A percentile compares a stretch with the other conserved stretches of the same genome.
Evolutionary conservation across 2,113 vertebrate genomes (phyloP).

Genomic region (Hippopotamus amphibius): DNA sequence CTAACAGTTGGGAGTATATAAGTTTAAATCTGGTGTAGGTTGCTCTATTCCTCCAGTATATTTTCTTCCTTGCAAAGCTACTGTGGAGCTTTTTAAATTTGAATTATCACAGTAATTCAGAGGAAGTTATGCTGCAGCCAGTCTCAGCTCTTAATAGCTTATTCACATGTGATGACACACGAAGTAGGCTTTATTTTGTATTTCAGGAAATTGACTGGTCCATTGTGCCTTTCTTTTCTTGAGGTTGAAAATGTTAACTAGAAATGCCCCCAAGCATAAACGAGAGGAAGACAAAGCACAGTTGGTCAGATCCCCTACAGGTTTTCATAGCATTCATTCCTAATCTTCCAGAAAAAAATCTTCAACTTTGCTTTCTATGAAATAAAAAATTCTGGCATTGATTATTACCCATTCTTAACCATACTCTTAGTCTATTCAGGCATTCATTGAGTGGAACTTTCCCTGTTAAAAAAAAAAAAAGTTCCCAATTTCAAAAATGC

Average conservation of each 20-base stretch:
- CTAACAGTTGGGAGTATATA: neutral
- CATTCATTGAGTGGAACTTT: constrained; percentile 24
- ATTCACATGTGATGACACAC: constrained; percentile 60
- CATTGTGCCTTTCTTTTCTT: constrained; percentile 40
- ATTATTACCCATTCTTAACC: constrained; percentile 1
- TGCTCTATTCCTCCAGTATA: constrained; percentile 21
- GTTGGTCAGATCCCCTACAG: neutral
- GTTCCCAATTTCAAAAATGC: neutral
- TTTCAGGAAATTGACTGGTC: constrained; percentile 64
- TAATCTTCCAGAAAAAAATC: constrained; percentile 13
- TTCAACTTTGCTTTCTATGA: constrained; percentile 14
- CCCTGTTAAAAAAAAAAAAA: constrained; percentile 34
- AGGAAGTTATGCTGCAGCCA: constrained; percentile 51
- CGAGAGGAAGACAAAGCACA: constrained; percentile 60
- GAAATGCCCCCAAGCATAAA: constrained; percentile 59
- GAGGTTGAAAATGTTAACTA: constrained; percentile 50
- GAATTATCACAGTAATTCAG: constrained; percentile 67
- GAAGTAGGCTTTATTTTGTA: constrained; percentile 62
- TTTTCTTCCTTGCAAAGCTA: constrained; percentile 51
- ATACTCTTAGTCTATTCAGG: neutral
- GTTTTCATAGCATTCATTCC: constrained; percentile 39
- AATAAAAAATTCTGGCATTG: constrained; percentile 25
- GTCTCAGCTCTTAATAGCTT: constrained; percentile 55
- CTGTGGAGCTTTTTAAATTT: constrained; percentile 50
- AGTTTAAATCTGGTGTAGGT: constrained; percentile 53